Evolutionary conservation across 2,888 invertebrate genomes (phyloP).

Genomic region (Machimus rusticus): DNA sequence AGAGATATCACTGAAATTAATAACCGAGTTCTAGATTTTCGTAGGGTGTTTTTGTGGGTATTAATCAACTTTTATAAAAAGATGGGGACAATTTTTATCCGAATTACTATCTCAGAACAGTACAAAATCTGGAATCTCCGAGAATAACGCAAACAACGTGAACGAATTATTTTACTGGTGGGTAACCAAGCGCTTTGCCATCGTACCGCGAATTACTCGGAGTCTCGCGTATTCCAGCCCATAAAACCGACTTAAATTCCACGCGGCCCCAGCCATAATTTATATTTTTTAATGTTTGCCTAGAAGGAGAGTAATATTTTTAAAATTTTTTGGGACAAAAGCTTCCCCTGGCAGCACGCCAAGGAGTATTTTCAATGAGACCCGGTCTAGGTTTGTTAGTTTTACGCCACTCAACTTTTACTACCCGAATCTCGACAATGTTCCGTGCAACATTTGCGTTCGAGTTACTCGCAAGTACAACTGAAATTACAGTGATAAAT

Average conservation of each 20-base stretch:
- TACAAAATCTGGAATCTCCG: not conserved
- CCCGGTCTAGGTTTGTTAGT: not conserved
- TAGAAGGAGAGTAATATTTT: not conserved
- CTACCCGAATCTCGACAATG: not conserved
- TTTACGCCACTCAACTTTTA: not conserved
- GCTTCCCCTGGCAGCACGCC: not conserved
- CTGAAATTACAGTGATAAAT: slow-evolving; percentile 9
- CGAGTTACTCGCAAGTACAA: not conserved
- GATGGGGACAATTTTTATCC: not conserved
- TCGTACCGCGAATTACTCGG: not conserved
- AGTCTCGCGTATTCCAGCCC: not conserved
- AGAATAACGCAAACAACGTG: not conserved
- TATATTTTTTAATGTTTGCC: not conserved
- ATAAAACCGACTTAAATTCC: not conserved
- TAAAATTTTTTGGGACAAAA: not conserved
- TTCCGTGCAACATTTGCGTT: not conserved
- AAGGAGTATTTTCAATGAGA: not conserved
- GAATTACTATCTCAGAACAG: not conserved
- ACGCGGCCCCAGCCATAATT: not conserved
- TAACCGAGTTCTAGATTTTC: not conserved
- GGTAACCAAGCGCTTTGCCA: not conserved
- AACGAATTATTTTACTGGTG: not conserved
- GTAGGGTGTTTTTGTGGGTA: not conserved
- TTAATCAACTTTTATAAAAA: not conserved
- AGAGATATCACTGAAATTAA: not conserved